Conservation (phyloP, 2,113 vertebrate species). For the Ceyx margarethae region DNA sequence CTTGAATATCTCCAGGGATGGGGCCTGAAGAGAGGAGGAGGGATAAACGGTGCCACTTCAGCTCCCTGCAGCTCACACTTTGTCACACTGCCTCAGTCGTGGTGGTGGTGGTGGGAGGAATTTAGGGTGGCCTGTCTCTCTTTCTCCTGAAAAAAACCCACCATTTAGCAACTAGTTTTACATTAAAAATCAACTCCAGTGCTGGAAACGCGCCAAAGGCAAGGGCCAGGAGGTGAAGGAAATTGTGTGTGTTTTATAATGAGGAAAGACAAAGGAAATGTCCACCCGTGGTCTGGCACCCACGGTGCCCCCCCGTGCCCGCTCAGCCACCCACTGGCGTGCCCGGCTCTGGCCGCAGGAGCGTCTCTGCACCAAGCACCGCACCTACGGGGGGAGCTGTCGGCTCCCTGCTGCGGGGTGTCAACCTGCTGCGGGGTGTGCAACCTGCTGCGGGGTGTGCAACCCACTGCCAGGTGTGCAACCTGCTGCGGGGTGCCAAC, state of each 20-base stretch:
- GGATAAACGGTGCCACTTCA: neutral
- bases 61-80: neutral
- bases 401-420: neutral
- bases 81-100: accelerated
- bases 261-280: accelerated
- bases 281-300: neutral
- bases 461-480: too few relatives aligned
- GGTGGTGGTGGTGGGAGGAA: accelerated
- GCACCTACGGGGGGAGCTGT: neutral
- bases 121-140: neutral
- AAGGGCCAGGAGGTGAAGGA: neutral
- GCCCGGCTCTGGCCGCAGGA: accelerated
- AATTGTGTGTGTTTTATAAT: neutral
- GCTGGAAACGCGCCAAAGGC: neutral
- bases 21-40: neutral
- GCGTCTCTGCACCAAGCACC: accelerated
- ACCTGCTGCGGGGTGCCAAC: too few relatives aligned
- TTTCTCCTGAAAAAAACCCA: neutral
- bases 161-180: neutral
- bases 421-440: too few relatives aligned
- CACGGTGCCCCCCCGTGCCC: accelerated
- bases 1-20: too few relatives aligned
- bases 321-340: too few relatives aligned
- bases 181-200: neutral
- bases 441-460: too few relatives aligned